These are phyloP conservation scores for Rhagoletis zephyria DNA, from an alignment of 1,140 invertebrate genomes.

Conservation along the genomic window DNA sequence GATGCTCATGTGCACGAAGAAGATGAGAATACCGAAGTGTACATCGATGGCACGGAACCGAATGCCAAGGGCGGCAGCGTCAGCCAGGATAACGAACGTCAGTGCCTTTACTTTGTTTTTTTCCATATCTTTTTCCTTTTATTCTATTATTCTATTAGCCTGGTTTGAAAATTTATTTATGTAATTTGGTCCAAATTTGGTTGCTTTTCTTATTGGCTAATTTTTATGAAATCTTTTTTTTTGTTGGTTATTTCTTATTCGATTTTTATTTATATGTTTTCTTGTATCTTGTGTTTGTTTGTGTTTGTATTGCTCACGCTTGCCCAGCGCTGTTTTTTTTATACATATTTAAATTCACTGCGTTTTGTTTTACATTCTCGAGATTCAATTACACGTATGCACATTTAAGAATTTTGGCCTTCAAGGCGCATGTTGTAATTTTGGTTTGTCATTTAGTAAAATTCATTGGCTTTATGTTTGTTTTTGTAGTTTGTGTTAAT, in stretches of 20 bases:
- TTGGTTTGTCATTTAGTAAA: constrained; percentile 4
- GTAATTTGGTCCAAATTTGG: background rate
- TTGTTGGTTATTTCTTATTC: constrained; percentile 28
- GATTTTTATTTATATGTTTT: background rate
- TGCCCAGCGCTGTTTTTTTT: background rate
- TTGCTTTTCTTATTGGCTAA: constrained; percentile 53
- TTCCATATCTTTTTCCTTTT: constrained; percentile 56
- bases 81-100: constrained; percentile 61
- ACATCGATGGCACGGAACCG: constrained; percentile 57
- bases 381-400: constrained; percentile 1
- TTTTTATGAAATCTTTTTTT: constrained; percentile 48
- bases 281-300: background rate
- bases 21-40: constrained; percentile 56
- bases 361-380: background rate
- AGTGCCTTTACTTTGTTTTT: constrained; percentile 65
- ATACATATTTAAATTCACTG: background rate
- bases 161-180: background rate
- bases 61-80: constrained; percentile 56
- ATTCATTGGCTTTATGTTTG: constrained; percentile 9
- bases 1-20: constrained; percentile 50
- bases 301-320: background rate
- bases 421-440: constrained; percentile 18
- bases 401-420: constrained; percentile 30
- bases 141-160: constrained; percentile 47
- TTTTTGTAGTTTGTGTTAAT: constrained; percentile 24